Evolutionary conservation across 2,797 vertebrate species (phyloP).

Genomic region (Bovichtus variegatus): DNA sequence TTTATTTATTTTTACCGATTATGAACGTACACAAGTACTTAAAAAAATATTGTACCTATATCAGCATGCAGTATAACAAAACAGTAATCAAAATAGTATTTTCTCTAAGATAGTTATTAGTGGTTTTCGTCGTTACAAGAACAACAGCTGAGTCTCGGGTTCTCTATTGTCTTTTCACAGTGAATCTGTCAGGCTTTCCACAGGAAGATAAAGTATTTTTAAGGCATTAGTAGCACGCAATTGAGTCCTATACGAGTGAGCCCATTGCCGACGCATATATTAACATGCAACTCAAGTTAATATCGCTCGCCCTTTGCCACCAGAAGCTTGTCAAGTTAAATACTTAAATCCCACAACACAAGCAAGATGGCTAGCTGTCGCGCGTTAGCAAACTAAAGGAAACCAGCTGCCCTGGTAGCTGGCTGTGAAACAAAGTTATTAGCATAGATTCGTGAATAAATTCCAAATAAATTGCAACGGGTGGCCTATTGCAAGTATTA

Average conservation of each 20-base stretch:
- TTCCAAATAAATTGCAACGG: slow-evolving; percentile 12
- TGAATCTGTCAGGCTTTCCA: slow-evolving; percentile 28
- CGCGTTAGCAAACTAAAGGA: slow-evolving; percentile 65
- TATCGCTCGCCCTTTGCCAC: background rate
- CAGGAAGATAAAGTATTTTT: slow-evolving; percentile 50
- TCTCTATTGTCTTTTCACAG: slow-evolving; percentile 71
- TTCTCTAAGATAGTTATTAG: slow-evolving; percentile 10
- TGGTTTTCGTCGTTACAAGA: slow-evolving; percentile 31
- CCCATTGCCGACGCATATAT: background rate
- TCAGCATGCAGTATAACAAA: background rate
- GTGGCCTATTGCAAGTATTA: background rate
- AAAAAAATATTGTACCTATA: background rate
- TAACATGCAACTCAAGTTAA: slow-evolving; percentile 8
- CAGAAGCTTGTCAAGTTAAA: slow-evolving; percentile 56
- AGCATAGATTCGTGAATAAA: slow-evolving; percentile 23
- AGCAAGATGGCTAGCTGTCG: slow-evolving; percentile 75
- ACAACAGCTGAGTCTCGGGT: slow-evolving; percentile 53
- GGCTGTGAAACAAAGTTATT: slow-evolving; percentile 55
- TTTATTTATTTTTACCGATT: background rate
- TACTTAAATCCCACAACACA: slow-evolving; percentile 61
- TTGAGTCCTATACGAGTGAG: background rate
- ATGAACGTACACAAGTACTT: background rate
- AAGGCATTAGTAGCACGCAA: slow-evolving; percentile 10
- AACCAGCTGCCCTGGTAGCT: slow-evolving; percentile 33
- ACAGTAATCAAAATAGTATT: background rate